Percentiles rank a stretch among this genome's conserved stretches.
Evolutionary conservation across 2,797 vertebrate species (phyloP).

Genomic region (Oryzias dopingdopingensis): DNA sequence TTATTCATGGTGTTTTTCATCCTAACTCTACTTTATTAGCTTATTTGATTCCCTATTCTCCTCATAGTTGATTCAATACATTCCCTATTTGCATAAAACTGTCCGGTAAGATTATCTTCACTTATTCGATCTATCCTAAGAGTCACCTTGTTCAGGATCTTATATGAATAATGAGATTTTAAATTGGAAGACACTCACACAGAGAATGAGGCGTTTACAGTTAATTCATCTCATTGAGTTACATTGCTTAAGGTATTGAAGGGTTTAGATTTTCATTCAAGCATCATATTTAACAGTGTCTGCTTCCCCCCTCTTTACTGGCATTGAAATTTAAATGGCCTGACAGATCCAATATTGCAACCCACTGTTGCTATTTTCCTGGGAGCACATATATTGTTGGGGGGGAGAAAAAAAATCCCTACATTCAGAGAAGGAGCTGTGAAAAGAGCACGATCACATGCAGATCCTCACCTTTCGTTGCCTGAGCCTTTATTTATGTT

Average conservation of each 20-base stretch:
- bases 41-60: slow-evolving; percentile 84
- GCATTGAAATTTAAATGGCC: slow-evolving; percentile 85
- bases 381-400: slow-evolving; percentile 79
- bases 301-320: slow-evolving; percentile 75
- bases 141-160: slow-evolving; percentile 86
- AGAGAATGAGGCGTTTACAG: slow-evolving; percentile 85
- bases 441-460: slow-evolving; percentile 41
- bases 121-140: slow-evolving; percentile 85
- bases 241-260: slow-evolving; percentile 87
- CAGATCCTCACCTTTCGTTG: slow-evolving; percentile 37
- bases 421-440: slow-evolving; percentile 21
- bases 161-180: slow-evolving; percentile 88
- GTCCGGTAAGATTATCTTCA: slow-evolving; percentile 86
- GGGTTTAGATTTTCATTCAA: slow-evolving; percentile 86
- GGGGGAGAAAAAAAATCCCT: slow-evolving; percentile 57
- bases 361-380: slow-evolving; percentile 81
- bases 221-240: slow-evolving; percentile 87
- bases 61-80: slow-evolving; percentile 86
- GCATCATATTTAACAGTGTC: slow-evolving; percentile 84
- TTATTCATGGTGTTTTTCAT: slow-evolving; percentile 79
- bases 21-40: slow-evolving; percentile 83
- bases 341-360: slow-evolving; percentile 83
- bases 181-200: slow-evolving; percentile 87
- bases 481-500: slow-evolving; percentile 13
- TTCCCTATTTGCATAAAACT: slow-evolving; percentile 85